phyloP scores from a whole-genome alignment of 2,888 invertebrate genomes.

The Drosophila diplacantha region DNA sequence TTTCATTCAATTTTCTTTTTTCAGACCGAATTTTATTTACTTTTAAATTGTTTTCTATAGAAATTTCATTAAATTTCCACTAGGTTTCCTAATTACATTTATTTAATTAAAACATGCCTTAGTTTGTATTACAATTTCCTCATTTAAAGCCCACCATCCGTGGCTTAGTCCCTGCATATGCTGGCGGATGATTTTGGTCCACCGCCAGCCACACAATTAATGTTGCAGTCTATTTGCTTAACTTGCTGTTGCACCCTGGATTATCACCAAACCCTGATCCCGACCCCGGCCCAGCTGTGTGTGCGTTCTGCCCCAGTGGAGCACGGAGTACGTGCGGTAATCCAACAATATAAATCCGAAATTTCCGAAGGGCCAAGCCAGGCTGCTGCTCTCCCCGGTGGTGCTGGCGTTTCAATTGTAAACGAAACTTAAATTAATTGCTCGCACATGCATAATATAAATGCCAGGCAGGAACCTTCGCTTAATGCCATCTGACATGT shows the following conservation, averaged over 20 bases:
- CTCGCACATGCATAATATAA: constrained; percentile 69
- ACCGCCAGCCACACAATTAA: constrained; percentile 71
- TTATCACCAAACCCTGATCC: constrained; percentile 39
- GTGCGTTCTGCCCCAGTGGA: constrained; percentile 55
- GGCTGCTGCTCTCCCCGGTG: constrained; percentile 5
- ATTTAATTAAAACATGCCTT: background rate
- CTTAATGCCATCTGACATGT: constrained; percentile 68
- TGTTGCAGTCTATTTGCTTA: constrained; percentile 74
- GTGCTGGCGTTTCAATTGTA: constrained; percentile 58
- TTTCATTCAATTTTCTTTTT: background rate
- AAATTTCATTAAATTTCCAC: too few species aligned
- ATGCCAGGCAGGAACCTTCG: constrained; percentile 51
- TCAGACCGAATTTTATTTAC: background rate
- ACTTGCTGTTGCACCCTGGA: constrained; percentile 59
- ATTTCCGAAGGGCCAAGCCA: constrained; percentile 42
- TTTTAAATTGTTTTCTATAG: background rate
- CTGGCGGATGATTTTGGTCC: constrained; percentile 34
- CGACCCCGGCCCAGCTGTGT: constrained; percentile 18
- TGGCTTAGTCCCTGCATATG: constrained; percentile 27
- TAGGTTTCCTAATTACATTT: background rate
- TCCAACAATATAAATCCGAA: constrained; percentile 68
- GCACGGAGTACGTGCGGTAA: constrained; percentile 60
- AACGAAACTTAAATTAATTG: constrained; percentile 72
- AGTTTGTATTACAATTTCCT: background rate
- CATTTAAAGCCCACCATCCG: constrained; percentile 16